Evolutionary conservation across 2,888 invertebrate species (phyloP), one percentile per base, ranked within the genome.

Genomic region (Scaptomyza polygonia): DNA sequence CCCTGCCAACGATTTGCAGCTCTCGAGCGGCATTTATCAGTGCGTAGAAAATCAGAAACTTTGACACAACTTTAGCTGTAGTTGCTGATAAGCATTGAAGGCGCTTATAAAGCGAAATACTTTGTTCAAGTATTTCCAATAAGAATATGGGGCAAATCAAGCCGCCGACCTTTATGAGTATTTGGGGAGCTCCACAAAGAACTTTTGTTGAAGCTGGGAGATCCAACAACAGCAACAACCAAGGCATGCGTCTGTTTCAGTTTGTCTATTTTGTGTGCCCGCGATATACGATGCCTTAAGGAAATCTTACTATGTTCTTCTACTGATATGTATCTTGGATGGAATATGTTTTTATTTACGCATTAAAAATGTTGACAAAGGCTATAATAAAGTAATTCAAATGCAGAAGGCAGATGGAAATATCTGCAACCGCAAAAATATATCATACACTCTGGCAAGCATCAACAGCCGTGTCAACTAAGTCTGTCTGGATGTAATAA

Each of bases 11-110:
- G 34, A 3, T 8, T 14, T 12, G 34, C 43, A n/a, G 9, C 29
- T 8, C 0, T 42, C 14, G 6, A 34, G 14, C 16, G 34, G 14
- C 64, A 56, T 43, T 75, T 75, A 72, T 72, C 75, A 32, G 64
- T 43, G 18, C 29, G 39, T 51, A 27, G 57, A 57, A 68, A 57
- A 64, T 53, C 45, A 49, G 21, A 72, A 86, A 77, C 58, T 79
- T 80, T 49, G 67, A 53, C 64, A 62, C 70, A 86, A 80, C 59
- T 72, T 66, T 36, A 68, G 61, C 61, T 53, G 9, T 32, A 32
- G 69, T 39, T 12, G 57, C 71, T 77, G 80, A 86, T 81, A 86
- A 83, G 67, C 67, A 66, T 55, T 66, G 66, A 58, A 49, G 52
- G 67, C 61, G 61, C 57, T 55, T 48, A 67, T 63, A 72, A 67